Percentiles rank a stretch among this genome's conserved stretches.
Conservation (phyloP, 2,113 vertebrate species). For the Pseudonaja textilis region DNA sequence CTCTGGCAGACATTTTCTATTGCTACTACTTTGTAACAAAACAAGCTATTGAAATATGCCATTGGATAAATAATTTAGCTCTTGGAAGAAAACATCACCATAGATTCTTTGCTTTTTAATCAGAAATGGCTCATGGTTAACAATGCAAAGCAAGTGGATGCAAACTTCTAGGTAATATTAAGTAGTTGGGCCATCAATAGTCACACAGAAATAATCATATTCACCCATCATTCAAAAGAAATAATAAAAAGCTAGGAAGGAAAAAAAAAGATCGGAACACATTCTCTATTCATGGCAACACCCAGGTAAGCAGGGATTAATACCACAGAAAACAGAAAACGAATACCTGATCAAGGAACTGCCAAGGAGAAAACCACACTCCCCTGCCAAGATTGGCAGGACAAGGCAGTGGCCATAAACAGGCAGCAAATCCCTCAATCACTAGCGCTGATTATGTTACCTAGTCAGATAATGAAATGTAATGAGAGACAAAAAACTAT, state of each 20-base stretch:
- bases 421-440: not conserved
- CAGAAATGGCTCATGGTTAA: not conserved
- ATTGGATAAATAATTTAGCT: not conserved
- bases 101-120: not conserved
- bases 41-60: not conserved
- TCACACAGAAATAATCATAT: not conserved
- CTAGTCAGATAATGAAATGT: not conserved
- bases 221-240: not conserved
- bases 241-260: not conserved
- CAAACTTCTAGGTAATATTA: not conserved
- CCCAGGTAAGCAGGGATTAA: not conserved
- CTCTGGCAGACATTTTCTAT: not conserved
- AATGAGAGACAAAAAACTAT: not conserved
- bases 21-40: conserved; percentile 13
- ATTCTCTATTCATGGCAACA: not conserved
- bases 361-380: not conserved
- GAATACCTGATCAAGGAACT: not conserved
- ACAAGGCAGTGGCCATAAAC: not conserved
- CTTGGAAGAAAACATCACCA: not conserved
- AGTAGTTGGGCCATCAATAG: not conserved
- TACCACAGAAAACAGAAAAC: not conserved
- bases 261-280: not conserved
- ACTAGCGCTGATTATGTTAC: not conserved
- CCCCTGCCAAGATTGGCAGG: not conserved
- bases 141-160: not conserved